Evolutionary conservation across 2,888 invertebrate species (phyloP), one percentile per base, ranked within the genome.

Genomic region (Drosophila paucipuncta): DNA sequence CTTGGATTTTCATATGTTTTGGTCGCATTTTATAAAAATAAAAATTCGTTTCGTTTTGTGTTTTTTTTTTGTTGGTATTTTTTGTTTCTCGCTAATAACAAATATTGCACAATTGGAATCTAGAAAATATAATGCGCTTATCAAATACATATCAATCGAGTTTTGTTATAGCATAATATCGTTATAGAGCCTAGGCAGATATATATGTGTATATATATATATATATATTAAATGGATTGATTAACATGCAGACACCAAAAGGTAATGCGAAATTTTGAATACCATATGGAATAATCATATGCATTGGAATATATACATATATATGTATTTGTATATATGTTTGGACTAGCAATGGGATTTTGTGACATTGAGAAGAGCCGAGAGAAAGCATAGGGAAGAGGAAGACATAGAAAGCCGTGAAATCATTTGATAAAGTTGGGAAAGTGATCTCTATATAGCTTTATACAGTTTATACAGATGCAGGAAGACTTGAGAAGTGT

Each of bases 21-120:
- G 87, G 85, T 86, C 85, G 85, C 85, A 74, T 86, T 87, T 85
- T 86, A 86, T 87, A 87, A 86, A 86, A 86, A 86, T 87, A 86
- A 85, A 87, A 86, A 85, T 80, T 82, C 54, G n/a, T 68, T 73
- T 70, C 9, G 7, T 25, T 53, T 61, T 68, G 11, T 52, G 65
- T 55, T 49, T 35, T 30, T 25, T 57, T 18, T 35, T 52, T 50
- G 58, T 62, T 49, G 22, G n/a, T 50, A 47, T 22, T 13, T 67
- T 43, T 35, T 37, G 54, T 68, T 74, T 81, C 55, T 59, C 16
- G 74, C 78, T 84, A 84, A 82, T 76, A 85, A 87, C 85, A 87
- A 85, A 85, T 85, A 87, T 85, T 87, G 87, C 85, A 85, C 87
- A 82, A 82, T 87, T 82, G 83, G 74, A 85, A 82, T 82, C 76